Evolutionary conservation across 1,140 invertebrate genomes (phyloP).

Genomic region (Oppia nitens): DNA sequence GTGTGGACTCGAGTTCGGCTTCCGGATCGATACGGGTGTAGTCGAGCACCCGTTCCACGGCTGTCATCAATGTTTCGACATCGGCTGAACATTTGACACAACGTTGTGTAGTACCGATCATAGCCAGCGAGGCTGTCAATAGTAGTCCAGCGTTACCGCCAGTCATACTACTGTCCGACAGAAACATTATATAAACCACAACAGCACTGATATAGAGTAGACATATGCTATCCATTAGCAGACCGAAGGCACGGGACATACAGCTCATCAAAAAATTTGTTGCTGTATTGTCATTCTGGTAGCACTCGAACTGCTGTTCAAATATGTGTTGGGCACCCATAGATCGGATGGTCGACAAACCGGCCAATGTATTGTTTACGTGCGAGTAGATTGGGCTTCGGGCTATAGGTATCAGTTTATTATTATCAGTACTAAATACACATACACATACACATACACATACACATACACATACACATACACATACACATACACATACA

Average conservation of each 20-base stretch:
- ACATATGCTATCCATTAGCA: slow-evolving; percentile 58
- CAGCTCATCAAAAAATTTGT: slow-evolving; percentile 53
- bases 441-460: too few relatives aligned
- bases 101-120: slow-evolving; percentile 65
- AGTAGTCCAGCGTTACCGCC: slow-evolving; percentile 27
- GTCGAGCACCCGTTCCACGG: slow-evolving; percentile 47
- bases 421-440: too few relatives aligned
- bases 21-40: slow-evolving; percentile 35
- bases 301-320: slow-evolving; percentile 38
- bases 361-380: slow-evolving; percentile 67
- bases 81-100: slow-evolving; percentile 62
- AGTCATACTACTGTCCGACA: neutral
- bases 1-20: neutral
- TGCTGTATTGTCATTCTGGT: slow-evolving; percentile 46
- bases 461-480: too few relatives aligned
- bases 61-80: slow-evolving; percentile 55
- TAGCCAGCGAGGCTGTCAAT: slow-evolving; percentile 53
- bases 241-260: slow-evolving; percentile 60
- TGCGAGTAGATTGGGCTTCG: slow-evolving; percentile 61
- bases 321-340: slow-evolving; percentile 51
- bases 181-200: slow-evolving; percentile 20
- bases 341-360: slow-evolving; percentile 71
- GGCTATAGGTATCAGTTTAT: slow-evolving; percentile 22
- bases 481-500: slow-evolving; percentile 27
- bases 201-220: slow-evolving; percentile 48